Conservation (phyloP, 2,797 vertebrate genomes). For the Pachyuromys duprasi region DNA sequence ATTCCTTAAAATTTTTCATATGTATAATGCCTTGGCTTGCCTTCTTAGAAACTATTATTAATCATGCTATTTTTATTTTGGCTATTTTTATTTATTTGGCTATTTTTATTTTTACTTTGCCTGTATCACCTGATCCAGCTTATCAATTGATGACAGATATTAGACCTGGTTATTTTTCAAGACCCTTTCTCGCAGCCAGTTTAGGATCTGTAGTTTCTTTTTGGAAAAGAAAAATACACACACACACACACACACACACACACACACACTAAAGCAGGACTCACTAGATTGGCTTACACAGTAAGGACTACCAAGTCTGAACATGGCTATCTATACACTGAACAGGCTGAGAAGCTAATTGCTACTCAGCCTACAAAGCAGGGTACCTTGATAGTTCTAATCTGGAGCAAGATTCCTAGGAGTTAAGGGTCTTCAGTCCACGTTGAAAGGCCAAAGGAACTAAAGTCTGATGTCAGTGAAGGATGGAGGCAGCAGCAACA, state of each 20-base stretch:
- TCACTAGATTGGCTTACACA: background rate
- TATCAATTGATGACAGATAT: background rate
- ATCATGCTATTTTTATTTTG: background rate
- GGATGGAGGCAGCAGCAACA: background rate
- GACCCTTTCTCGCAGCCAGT: accelerated
- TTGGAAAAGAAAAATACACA: too few relatives aligned
- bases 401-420: background rate
- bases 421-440: background rate
- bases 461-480: background rate
- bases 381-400: too few relatives aligned
- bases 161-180: background rate
- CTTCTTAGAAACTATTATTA: background rate
- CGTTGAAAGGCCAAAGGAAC: background rate
- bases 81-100: too few relatives aligned
- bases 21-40: background rate
- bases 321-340: background rate
- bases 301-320: too few relatives aligned
- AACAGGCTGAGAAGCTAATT: background rate
- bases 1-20: background rate
- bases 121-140: too few relatives aligned
- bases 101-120: background rate
- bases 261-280: background rate
- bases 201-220: background rate
- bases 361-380: background rate
- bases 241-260: too few relatives aligned